Evolutionary conservation across 2,113 vertebrate species (phyloP), one percentile per base, ranked within the genome.

Genomic region (Kryptolebias marmoratus): DNA sequence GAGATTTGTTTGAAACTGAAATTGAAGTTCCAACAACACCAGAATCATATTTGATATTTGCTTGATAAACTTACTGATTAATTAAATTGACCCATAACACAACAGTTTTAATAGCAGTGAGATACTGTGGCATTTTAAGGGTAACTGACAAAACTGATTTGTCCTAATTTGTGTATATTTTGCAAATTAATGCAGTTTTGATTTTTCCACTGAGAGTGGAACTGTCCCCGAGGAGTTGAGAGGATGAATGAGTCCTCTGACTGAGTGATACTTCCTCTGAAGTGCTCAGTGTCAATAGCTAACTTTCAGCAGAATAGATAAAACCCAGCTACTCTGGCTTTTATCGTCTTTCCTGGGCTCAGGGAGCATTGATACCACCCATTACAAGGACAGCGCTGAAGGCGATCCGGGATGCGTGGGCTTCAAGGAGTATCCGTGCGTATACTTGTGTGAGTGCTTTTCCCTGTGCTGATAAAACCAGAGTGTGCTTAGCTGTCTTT

Each of bases 191-290:
- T 45, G 22, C 49, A 10, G 42, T 68, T 75, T 36, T 5, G 4
- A 68, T 62, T 15, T 52, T 4, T 49, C 36, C 7, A 5, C 66
- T 74, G 64, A 12, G 66, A 45, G 54, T 39, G 32, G 30, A 57
- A 61, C 57, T 75, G 80, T 89, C 77, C 52, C 58, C 32, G 78
- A 82, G 72, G 81, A 79, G 86, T 85, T 76, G 82, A 89, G 81
- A 72, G 83, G 77, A 87, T 68, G 71, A 82, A 86, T 66, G 82
- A 71, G 79, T 84, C 71, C 84, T 86, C 73, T 74, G 71, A 85
- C 83, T 90, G 92, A 92, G 91, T 92, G 91, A 90, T 86, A 93
- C 93, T 93, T 94, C 93, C 93, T 94, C 90, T 90, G 93, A 94
- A 94, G 91, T 94, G 94, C 90, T 71, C 83, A 49, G 93, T 93